Evolutionary conservation across 2,113 vertebrate genomes (phyloP), one percentile per base, ranked within the genome.

Genomic region (Leptosomus discolor): DNA sequence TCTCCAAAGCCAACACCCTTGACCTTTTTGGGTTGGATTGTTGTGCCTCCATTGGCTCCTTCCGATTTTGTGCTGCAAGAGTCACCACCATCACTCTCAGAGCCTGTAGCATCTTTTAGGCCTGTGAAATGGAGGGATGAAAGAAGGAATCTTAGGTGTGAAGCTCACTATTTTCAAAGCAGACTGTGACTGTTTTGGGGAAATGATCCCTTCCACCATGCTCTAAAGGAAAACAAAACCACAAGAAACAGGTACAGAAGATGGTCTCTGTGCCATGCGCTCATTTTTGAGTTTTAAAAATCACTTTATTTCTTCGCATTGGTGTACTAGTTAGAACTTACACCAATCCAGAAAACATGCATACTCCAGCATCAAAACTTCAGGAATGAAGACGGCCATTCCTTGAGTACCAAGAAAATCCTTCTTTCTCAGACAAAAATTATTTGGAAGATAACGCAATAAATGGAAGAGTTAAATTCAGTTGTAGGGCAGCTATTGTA

Each of bases 1-100:
- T 99, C 99, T 23, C 99, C 99, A 92, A 99, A 99, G 76, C 99
- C 99, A 88, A 99, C 98, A n/a, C 99, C 99, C 82, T 99, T 98
- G 70, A 99, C 97, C 97, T 99, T 99, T 98, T 99, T 99, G 70
- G 99, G 99, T 78, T 99, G 99, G 98, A 99, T 99, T 97, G 99
- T 99, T 26, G 98, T 97, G 56, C 98, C 97, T 94, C 98, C 98
- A 15, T 99, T 99, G 92, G 99, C 99, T n/a, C 98, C 98, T 96
- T 99, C 99, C 0, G 99, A 99, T 58, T 99, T 99, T 90, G 98
- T 98, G 92, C 98, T 98, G 97, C 98, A 98, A 8, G 98, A 98
- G 96, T 99, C 99, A 15, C 98, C 98, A 36, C 99, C 99, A 45
- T 99, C 99, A 48, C 99, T 99, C 97, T 99, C 99, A 24, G 99